Evolutionary conservation across 2,113 vertebrate genomes (phyloP).

Genomic region (Plotosus lineatus): DNA sequence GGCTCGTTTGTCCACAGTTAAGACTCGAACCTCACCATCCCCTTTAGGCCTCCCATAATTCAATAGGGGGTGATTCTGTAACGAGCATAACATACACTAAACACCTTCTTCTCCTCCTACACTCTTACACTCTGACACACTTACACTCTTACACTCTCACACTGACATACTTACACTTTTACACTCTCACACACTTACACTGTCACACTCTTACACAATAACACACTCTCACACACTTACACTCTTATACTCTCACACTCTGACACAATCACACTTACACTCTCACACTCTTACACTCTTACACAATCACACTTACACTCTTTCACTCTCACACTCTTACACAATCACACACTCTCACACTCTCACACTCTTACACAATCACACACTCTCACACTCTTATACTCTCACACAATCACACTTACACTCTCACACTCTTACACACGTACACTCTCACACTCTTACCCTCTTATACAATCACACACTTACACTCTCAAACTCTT

Average conservation of each 20-base stretch:
- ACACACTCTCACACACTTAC: background rate
- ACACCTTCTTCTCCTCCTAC: no score
- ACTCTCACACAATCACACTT: no score
- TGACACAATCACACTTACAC: background rate
- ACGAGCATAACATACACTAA: no score
- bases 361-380: background rate
- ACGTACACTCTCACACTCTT: no score
- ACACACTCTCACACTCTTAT: background rate
- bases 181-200: background rate
- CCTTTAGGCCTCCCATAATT: conserved; percentile 92
- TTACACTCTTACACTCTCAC: background rate
- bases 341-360: background rate
- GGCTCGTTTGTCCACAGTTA: conserved; percentile 89
- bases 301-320: background rate
- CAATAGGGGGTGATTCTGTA: conserved; percentile 87
- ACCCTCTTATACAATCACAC: no score
- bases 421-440: no score
- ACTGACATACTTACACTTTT: background rate
- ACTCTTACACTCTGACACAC: background rate
- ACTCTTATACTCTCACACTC: background rate
- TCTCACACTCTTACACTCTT: background rate
- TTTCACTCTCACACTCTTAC: background rate
- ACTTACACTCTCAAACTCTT: background rate
- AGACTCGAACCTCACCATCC: conserved; percentile 91
- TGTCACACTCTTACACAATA: no score